Conservation (phyloP, 2,113 vertebrate genomes). For the rabbit (Oryctolagus cuniculus) region mOryCun1.1 NC_091440.1:122832501-122833000, state of each 20-base stretch:
- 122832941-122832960: background rate
- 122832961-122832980: background rate
- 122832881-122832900: background rate
- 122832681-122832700: background rate
- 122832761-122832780: background rate
- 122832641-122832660: background rate
- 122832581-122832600: background rate
- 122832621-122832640: background rate
- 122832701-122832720: background rate
- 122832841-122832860: background rate
- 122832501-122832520: background rate
- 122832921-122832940: background rate
- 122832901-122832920: background rate
- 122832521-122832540: background rate
- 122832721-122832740: conserved; percentile 27
- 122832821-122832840: background rate
- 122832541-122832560: background rate
- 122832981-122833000: background rate
- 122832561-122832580: background rate
- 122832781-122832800: background rate
- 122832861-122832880: background rate
- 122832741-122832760: background rate
- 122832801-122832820: background rate
- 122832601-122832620: background rate
- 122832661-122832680: background rate